These are phyloP conservation scores for Dermochelys coriacea DNA, from an alignment of 2,797 vertebrate genomes.

Conservation along the genomic window DNA sequence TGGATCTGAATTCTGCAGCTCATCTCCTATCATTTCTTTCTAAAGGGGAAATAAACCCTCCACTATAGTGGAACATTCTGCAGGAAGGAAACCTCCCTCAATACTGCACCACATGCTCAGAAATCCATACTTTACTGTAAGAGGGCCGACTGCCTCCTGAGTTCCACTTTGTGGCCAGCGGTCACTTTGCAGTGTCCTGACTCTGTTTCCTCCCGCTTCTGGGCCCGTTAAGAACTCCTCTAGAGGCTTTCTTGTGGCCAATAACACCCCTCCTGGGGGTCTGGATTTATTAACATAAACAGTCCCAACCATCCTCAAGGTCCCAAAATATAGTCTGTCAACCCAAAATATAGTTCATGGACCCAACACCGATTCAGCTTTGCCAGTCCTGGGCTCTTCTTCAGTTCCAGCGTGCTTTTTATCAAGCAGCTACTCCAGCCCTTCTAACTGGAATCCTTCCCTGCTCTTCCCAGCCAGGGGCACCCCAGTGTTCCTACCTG, in stretches of 20 bases:
- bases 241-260: background rate
- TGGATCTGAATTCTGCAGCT: background rate
- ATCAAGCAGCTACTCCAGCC: background rate
- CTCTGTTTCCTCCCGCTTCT: background rate
- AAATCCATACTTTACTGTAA: background rate
- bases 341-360: background rate
- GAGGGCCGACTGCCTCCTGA: background rate
- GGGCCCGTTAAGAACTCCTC: background rate
- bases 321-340: background rate
- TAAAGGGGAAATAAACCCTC: background rate
- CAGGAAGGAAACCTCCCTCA: background rate
- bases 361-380: background rate
- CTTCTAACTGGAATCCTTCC: background rate
- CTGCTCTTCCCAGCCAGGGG: background rate
- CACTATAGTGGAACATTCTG: rapidly evolving
- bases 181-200: background rate
- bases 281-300: background rate
- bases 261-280: background rate
- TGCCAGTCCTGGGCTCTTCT: background rate
- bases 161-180: background rate
- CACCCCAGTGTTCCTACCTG: background rate
- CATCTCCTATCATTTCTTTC: background rate
- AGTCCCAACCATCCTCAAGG: background rate
- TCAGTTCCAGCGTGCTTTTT: background rate
- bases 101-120: background rate